A percentile compares a stretch with the other conserved stretches of the same genome.
Conservation (phyloP, 2,888 invertebrate genomes). For the Conops quadrifasciatus region DNA sequence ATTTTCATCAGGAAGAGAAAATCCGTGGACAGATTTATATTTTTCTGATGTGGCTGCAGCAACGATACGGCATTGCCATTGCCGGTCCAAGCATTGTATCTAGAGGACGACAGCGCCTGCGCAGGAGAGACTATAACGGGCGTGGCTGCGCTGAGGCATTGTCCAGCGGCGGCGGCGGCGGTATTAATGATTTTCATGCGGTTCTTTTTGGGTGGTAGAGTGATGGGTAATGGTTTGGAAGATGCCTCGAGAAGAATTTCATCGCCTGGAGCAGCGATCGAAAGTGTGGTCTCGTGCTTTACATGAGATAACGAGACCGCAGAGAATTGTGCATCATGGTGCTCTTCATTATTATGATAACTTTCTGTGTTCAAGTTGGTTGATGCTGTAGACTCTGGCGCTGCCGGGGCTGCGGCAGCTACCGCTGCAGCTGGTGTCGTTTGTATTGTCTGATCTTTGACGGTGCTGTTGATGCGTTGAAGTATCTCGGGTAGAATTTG, state of each 20-base stretch:
- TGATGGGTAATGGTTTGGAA: slow-evolving; percentile 50
- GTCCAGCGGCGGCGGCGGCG: slow-evolving; percentile 5
- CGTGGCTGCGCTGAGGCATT: slow-evolving; percentile 40
- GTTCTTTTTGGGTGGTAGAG: slow-evolving; percentile 60
- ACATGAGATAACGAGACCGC: background rate
- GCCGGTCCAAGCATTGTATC: background rate
- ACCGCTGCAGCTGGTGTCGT: slow-evolving; percentile 10
- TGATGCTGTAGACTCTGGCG: slow-evolving; percentile 37
- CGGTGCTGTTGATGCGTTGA: slow-evolving; percentile 51
- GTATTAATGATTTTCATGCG: slow-evolving; percentile 53
- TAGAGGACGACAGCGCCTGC: slow-evolving; percentile 14
- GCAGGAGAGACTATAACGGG: slow-evolving; percentile 46
- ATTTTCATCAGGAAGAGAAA: slow-evolving; percentile 63
- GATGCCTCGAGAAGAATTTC: background rate
- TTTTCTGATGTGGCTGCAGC: slow-evolving; percentile 47
- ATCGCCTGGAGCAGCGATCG: background rate
- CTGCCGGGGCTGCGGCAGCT: slow-evolving; percentile 36
- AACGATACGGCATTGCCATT: slow-evolving; percentile 20
- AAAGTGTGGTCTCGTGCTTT: background rate
- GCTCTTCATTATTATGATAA: background rate
- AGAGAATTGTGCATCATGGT: background rate
- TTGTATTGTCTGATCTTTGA: slow-evolving; percentile 15
- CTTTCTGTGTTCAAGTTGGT: slow-evolving; percentile 13
- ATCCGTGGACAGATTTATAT: slow-evolving; percentile 60
- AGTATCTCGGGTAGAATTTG: slow-evolving; percentile 60